Evolutionary conservation across 2,888 invertebrate species (phyloP).

Genomic region (Bombyx huttoni): DNA sequence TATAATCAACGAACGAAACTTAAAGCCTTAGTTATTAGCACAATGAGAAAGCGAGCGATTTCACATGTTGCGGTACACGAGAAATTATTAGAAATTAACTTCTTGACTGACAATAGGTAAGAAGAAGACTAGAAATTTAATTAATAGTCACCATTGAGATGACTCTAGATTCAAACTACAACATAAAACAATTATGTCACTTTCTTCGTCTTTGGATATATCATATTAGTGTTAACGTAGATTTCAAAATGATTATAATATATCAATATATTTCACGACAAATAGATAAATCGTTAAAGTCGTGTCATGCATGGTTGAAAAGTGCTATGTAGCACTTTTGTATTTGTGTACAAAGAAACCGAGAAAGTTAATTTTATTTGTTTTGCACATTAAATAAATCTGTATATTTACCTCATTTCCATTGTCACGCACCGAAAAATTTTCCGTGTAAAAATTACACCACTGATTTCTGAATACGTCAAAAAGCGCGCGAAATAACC

Average conservation of each 20-base stretch:
- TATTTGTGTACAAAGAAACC: too few species aligned
- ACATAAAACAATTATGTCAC: neutral
- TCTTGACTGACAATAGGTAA: neutral
- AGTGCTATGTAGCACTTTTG: too few species aligned
- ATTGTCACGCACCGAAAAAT: conserved; percentile 21
- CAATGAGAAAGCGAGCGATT: conserved; percentile 19
- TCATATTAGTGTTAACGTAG: neutral
- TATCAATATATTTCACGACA: neutral
- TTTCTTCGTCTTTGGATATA: neutral
- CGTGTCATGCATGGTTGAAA: too few species aligned
- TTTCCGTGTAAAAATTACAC: conserved; percentile 30
- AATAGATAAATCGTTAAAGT: too few species aligned
- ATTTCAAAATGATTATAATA: neutral
- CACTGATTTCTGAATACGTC: conserved; percentile 30
- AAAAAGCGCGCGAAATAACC: conserved; percentile 39
- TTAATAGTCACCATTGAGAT: neutral
- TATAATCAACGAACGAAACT: neutral
- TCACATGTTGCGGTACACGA: conserved; percentile 9
- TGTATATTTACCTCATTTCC: conserved; percentile 45
- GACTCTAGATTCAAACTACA: neutral
- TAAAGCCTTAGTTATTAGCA: conserved; percentile 2
- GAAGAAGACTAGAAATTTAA: neutral
- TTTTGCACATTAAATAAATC: neutral
- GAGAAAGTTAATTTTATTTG: neutral
- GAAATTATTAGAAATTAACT: conserved; percentile 12